Evolutionary conservation across 2,888 invertebrate species (phyloP).

Genomic region (Microctonus aethiopoides): DNA sequence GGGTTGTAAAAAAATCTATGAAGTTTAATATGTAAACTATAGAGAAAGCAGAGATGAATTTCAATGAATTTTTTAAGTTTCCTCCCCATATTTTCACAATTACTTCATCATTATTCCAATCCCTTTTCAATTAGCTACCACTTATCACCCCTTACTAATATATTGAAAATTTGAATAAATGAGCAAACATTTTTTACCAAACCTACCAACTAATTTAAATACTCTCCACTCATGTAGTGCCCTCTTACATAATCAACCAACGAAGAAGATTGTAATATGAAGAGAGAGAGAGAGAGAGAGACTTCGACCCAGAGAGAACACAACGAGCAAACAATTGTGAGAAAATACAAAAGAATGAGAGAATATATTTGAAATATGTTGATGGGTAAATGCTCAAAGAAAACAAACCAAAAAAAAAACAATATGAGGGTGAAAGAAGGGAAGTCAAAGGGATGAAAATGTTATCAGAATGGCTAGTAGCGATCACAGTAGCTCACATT

Average conservation of each 20-base stretch:
- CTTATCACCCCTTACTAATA: background rate
- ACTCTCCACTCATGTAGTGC: background rate
- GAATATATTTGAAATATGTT: background rate
- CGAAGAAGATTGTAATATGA: background rate
- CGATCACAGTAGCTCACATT: conserved; percentile 52
- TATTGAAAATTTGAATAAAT: background rate
- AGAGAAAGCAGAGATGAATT: conserved; percentile 23
- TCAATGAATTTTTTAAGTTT: background rate
- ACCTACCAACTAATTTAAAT: background rate
- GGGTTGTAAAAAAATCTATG: conserved; percentile 53
- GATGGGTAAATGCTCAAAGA: background rate
- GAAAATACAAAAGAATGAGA: background rate
- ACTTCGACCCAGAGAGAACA: background rate
- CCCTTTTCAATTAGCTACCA: background rate
- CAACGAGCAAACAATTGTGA: background rate
- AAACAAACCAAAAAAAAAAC: background rate
- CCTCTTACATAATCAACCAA: background rate
- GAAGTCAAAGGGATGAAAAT: conserved; percentile 35
- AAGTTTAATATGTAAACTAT: conserved; percentile 56
- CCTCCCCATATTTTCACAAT: conserved; percentile 15
- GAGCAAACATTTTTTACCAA: background rate
- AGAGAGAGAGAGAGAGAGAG: background rate
- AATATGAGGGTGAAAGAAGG: conserved; percentile 17
- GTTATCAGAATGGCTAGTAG: conserved; percentile 58
- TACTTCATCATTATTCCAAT: background rate